phyloP scores from a whole-genome alignment of 1,140 invertebrate genomes.

The Nylanderia fulva region DNA sequence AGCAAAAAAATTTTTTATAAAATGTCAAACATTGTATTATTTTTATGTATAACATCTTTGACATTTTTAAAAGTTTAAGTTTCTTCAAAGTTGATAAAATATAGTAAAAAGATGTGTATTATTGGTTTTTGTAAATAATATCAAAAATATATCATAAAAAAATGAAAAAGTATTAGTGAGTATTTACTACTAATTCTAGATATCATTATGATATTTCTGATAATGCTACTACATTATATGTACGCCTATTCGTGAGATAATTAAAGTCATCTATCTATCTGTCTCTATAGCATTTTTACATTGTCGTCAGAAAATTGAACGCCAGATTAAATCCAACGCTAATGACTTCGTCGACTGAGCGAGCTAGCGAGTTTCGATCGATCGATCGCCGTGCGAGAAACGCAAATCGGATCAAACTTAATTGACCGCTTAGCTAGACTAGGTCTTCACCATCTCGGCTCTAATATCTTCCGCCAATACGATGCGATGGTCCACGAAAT shows the following conservation, averaged over 20 bases:
- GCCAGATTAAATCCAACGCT: slow-evolving; percentile 56
- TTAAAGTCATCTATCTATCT: slow-evolving; percentile 58
- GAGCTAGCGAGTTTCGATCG: slow-evolving; percentile 41
- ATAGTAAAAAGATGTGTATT: neutral
- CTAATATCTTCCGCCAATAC: slow-evolving; percentile 75
- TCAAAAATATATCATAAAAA: neutral
- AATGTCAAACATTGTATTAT: neutral
- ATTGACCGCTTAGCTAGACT: slow-evolving; percentile 60
- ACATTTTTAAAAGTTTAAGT: slow-evolving; percentile 14
- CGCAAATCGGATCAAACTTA: slow-evolving; percentile 73
- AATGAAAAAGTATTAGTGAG: neutral
- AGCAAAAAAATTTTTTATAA: neutral
- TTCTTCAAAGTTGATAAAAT: neutral
- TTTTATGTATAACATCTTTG: neutral
- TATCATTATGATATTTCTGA: slow-evolving; percentile 6
- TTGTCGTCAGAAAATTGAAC: slow-evolving; percentile 50
- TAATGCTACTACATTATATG: slow-evolving; percentile 5
- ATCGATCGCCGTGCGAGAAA: slow-evolving; percentile 63
- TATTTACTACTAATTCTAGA: neutral
- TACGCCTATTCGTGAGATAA: slow-evolving; percentile 3
- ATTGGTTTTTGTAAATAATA: neutral
- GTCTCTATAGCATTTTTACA: slow-evolving; percentile 58
- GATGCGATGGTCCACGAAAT: slow-evolving; percentile 9
- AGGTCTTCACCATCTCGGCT: slow-evolving; percentile 69
- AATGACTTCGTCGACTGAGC: slow-evolving; percentile 55